phyloP scores from a whole-genome alignment of 2,113 vertebrate species.

The Numenius arquata region DNA sequence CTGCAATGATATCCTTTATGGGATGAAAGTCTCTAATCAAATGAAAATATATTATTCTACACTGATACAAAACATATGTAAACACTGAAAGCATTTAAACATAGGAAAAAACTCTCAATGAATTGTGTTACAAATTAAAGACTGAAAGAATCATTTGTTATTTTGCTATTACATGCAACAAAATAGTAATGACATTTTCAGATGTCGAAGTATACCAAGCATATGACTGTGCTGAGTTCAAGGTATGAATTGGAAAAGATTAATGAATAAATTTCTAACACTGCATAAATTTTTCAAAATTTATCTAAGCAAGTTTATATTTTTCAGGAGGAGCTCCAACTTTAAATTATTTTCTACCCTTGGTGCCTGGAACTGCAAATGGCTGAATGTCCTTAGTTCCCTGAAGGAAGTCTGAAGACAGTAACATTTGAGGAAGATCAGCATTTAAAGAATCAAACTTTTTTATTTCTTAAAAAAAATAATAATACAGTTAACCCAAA shows the following conservation, averaged over 20 bases:
- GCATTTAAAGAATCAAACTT: neutral
- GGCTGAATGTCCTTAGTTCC: neutral
- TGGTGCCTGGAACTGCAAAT: neutral
- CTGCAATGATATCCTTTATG: neutral
- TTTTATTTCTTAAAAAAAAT: neutral
- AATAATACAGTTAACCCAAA: neutral
- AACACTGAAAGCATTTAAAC: neutral
- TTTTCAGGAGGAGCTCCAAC: neutral
- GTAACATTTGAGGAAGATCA: neutral
- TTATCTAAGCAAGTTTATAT: neutral
- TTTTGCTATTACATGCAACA: neutral
- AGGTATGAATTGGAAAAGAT: neutral
- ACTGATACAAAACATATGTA: neutral
- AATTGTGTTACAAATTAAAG: neutral
- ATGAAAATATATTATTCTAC: neutral
- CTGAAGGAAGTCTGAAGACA: neutral
- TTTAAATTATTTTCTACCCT: neutral
- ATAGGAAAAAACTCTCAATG: neutral
- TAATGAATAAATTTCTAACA: neutral
- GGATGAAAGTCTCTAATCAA: neutral
- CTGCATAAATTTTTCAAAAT: neutral
- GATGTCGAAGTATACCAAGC: neutral
- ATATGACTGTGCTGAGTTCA: neutral
- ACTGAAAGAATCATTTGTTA: neutral
- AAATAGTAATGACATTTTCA: neutral